Base-by-base conservation (phyloP, 2,888 invertebrate genomes). In the Sthenelais limicola region DNA sequence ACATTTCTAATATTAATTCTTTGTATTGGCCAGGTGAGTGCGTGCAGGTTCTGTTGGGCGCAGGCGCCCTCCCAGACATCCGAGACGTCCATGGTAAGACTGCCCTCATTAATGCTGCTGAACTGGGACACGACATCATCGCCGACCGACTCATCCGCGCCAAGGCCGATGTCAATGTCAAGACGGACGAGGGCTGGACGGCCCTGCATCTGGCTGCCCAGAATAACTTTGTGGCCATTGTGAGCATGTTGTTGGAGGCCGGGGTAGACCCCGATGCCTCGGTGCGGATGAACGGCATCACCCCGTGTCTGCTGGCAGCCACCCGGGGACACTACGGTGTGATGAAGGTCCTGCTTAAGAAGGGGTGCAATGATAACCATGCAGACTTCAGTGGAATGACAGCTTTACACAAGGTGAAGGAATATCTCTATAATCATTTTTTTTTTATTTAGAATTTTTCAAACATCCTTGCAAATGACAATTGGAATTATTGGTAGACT, bases 181-280 rank as follows among this genome's bases (percentile, higher is more conserved):
- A 43, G 58, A 78, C 76, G 12, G 76, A 78, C 35, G 47, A 71
- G 3, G 76, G 75, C 4, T 69, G 79, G 62, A 77, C 75, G 2
- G 78, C 80, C 1, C 72, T 80, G 12, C 80, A 80, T 56, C 74
- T 77, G 77, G 76, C 80, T 0, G 68, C 73, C 0, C 77, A 77
- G 76, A 58, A 68, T 30, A 51, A 73, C 35, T 32, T 58, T 0
- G 9, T 51, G 9, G 28, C 30, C 54, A 54, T 76, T 32, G 56
- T 70, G 21, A 21, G 38, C 30, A 54, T 73, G 28, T 69, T 78
- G 43, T 47, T 77, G 18, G 58, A 43, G 5, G 71, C 70, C 12
- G 72, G 74, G 7, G 54, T 68, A 12, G 71, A 74, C 43, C 47
- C 54, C 9, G 67, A 76, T 48, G 47, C 73, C 7, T 51, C 33